Base-by-base conservation (phyloP, 1,140 invertebrate genomes). In the Drosophila nebulosa region DNA sequence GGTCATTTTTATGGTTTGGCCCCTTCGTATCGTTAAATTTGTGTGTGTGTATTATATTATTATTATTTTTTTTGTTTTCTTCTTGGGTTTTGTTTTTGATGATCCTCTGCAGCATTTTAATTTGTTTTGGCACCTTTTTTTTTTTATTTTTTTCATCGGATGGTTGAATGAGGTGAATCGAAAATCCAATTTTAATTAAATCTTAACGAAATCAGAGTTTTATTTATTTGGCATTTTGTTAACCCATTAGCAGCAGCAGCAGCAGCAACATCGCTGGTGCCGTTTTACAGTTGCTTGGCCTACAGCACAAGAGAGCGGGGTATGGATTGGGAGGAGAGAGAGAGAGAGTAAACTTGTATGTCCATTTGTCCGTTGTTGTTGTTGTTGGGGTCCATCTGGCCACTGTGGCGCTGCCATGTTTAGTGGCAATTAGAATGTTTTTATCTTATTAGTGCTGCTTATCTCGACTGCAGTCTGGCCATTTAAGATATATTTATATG, bases 341-440 rank as follows among this genome's bases (percentile, higher is more conserved):
- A 18, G 69, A 6, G 39, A 10, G 14, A 32, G 30, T 32, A 52
- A 53, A 75, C 65, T 46, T 61, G 78, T 67, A 64, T 67, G 74
- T 81, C 74, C 57, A 64, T 46, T 73, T 69, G 74, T 59, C 32
- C 30, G 30, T 32, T 32, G n/a, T n/a, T n/a, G n/a, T n/a, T n/a
- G n/a, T n/a, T 21, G 30, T 32, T 32, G 24, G 51, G 24, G 69
- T 30, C 55, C 55, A 57, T 32, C 32, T 18, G 56, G 56, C 16
- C 27, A 39, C 56, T 46, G 65, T 75, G 73, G 73, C 73, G 73
- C 73, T 84, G 80, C 81, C 81, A 86, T 86, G 81, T 86, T 86
- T 86, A 86, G 81, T 81, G 79, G 83, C 81, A 86, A 86, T 86
- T 86, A 86, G 88, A 86, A 86, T 86, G 78, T 76, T 88, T 86